Conservation (phyloP, 1,140 invertebrate species). For the Drosophila dunni region DNA sequence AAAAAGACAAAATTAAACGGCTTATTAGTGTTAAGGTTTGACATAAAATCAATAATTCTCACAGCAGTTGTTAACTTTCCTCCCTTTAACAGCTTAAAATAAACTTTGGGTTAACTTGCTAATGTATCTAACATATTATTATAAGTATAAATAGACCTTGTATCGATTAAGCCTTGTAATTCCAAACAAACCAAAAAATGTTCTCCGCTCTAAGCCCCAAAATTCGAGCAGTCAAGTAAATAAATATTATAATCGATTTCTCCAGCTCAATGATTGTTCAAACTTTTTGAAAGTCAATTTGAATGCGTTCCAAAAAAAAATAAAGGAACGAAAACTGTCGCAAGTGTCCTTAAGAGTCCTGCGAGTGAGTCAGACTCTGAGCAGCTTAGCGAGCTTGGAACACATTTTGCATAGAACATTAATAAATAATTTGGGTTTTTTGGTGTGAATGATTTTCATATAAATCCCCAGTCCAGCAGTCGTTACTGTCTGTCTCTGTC, state of each 20-base stretch:
- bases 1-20: neutral
- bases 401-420: slow-evolving; percentile 69
- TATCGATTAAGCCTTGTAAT: slow-evolving; percentile 19
- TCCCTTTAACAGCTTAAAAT: neutral
- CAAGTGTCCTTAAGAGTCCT: slow-evolving; percentile 20
- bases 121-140: neutral
- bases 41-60: neutral
- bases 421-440: slow-evolving; percentile 75
- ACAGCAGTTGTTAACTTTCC: too few species aligned
- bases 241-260: slow-evolving; percentile 47
- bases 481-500: neutral
- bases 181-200: slow-evolving; percentile 3
- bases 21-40: neutral
- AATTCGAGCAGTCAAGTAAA: slow-evolving; percentile 15
- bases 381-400: slow-evolving; percentile 25
- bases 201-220: slow-evolving; percentile 4
- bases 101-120: neutral
- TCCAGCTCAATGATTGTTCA: slow-evolving; percentile 33
- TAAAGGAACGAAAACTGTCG: slow-evolving; percentile 13
- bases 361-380: neutral
- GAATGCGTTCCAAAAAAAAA: neutral
- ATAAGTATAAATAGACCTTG: slow-evolving; percentile 21
- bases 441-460: slow-evolving; percentile 79
- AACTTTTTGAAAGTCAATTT: slow-evolving; percentile 26
- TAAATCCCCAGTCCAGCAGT: slow-evolving; percentile 55